Percentiles rank a stretch among this genome's conserved stretches.
These are phyloP conservation scores for Astreopora myriophthalma DNA, from an alignment of 64 coral and sea anemone species.

Conservation along the genomic window DNA sequence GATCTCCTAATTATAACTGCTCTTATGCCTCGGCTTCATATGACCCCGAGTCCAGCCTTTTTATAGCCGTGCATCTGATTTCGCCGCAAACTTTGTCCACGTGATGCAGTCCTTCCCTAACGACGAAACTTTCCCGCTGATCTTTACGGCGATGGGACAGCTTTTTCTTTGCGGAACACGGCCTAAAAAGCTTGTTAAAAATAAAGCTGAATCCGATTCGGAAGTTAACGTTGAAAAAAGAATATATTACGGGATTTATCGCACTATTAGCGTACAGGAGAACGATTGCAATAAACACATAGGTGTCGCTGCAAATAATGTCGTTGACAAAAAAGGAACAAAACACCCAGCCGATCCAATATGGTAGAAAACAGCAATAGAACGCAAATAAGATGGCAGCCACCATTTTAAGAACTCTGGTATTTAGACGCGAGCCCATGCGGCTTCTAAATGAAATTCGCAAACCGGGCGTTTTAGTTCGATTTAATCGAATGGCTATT, in stretches of 20 bases:
- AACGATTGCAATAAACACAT: constrained; percentile 48
- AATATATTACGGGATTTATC: constrained; percentile 77
- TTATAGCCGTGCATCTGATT: neutral
- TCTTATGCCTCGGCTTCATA: neutral
- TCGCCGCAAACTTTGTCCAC: neutral
- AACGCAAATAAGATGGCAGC: constrained; percentile 68
- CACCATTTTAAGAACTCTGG: constrained; percentile 71
- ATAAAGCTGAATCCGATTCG: constrained; percentile 57
- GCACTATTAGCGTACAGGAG: constrained; percentile 73
- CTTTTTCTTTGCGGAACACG: neutral
- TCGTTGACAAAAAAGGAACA: constrained; percentile 52
- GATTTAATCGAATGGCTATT: constrained; percentile 55
- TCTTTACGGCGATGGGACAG: neutral
- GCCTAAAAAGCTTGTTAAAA: constrained; percentile 7
- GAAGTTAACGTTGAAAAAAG: constrained; percentile 76
- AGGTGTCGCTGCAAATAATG: neutral
- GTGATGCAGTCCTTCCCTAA: neutral
- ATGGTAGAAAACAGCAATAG: constrained; percentile 77
- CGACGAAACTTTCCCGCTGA: neutral
- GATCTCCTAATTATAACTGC: no score
- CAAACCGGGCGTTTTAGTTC: constrained; percentile 32
- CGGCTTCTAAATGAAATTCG: constrained; percentile 31
- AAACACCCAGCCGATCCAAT: constrained; percentile 78
- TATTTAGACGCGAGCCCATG: constrained; percentile 55
- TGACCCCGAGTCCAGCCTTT: neutral